Percentiles rank a stretch among this genome's conserved stretches.
Conservation (phyloP, 2,797 vertebrate species). For the Megalops cyprinoides region DNA sequence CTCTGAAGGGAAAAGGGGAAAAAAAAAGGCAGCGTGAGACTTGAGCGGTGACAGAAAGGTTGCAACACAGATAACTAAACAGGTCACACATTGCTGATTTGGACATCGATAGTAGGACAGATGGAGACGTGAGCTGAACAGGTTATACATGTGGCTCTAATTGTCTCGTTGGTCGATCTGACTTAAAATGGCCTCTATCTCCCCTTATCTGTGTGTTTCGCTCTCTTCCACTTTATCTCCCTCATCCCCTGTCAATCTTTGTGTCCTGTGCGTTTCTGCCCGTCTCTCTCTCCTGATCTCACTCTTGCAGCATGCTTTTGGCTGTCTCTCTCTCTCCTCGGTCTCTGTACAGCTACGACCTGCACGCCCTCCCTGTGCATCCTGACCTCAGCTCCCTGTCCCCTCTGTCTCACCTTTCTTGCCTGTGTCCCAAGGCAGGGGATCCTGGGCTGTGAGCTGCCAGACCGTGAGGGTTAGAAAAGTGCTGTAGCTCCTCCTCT, state of each 20-base stretch:
- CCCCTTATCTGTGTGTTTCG: neutral
- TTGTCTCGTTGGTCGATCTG: neutral
- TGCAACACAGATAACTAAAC: neutral
- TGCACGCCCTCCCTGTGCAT: neutral
- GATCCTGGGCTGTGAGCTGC: slow-evolving; percentile 81
- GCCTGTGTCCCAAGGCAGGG: slow-evolving; percentile 67
- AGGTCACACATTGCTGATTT: neutral
- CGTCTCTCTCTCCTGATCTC: neutral
- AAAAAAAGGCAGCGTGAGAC: neutral
- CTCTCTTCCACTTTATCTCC: neutral
- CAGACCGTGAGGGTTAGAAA: slow-evolving; percentile 82
- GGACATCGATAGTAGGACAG: neutral
- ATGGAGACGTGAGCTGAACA: neutral
- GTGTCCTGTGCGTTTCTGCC: slow-evolving; percentile 13
- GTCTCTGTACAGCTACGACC: neutral
- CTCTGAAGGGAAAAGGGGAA: slow-evolving; percentile 50
- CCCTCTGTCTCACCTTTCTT: slow-evolving; percentile 67
- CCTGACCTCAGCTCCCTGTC: neutral
- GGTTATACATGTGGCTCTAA: neutral
- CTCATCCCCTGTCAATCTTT: neutral
- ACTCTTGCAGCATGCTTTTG: neutral
- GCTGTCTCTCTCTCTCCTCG: neutral
- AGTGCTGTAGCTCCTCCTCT: slow-evolving; percentile 82
- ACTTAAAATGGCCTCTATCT: neutral
- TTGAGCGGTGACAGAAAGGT: neutral